Conservation (phyloP, 2,113 vertebrate genomes). For the Notechis scutatus region DNA sequence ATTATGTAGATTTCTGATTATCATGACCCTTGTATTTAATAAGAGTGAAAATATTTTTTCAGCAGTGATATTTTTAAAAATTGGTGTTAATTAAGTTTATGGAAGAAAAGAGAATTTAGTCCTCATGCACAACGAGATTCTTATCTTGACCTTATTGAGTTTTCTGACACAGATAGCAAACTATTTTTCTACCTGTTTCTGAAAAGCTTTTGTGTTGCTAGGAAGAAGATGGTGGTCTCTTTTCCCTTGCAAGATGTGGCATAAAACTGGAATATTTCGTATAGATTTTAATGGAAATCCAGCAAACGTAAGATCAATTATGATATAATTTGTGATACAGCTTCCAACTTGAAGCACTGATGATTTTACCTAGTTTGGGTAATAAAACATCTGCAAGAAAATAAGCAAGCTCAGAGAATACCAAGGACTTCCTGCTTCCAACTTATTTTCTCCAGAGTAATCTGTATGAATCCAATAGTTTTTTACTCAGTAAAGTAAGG, state of each 20-base stretch:
- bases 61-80: too few species aligned
- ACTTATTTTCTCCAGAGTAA: not conserved
- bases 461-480: not conserved
- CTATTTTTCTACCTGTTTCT: not conserved
- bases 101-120: too few species aligned
- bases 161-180: not conserved
- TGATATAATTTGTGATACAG: not conserved
- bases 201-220: not conserved
- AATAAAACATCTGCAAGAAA: not conserved
- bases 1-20: too few species aligned
- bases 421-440: not conserved
- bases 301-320: not conserved
- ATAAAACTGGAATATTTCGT: not conserved
- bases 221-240: not conserved
- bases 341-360: not conserved
- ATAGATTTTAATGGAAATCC: not conserved
- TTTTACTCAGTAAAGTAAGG: not conserved
- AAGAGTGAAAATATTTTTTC: too few species aligned
- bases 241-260: not conserved
- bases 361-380: not conserved
- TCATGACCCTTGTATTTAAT: too few species aligned
- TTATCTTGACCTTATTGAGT: not conserved
- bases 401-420: not conserved
- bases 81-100: too few species aligned
- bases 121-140: too few species aligned